These are phyloP conservation scores for Delphinus delphis DNA, from an alignment of 2,113 vertebrate species.

Conservation along the genomic window DNA sequence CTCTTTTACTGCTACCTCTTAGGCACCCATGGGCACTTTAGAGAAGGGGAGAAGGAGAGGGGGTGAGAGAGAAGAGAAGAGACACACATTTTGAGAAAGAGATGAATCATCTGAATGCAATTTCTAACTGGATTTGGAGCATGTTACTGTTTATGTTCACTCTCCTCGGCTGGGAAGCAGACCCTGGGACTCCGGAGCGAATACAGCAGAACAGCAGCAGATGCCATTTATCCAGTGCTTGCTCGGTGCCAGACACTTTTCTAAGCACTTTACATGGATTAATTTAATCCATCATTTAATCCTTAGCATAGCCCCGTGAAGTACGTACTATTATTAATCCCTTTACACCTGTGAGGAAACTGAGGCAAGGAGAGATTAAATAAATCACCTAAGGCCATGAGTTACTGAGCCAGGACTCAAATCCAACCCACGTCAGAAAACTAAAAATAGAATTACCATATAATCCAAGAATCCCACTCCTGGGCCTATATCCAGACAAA, in stretches of 20 bases:
- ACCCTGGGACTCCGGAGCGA: not conserved
- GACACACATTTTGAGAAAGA: not conserved
- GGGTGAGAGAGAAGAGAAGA: not conserved
- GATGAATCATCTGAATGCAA: not conserved
- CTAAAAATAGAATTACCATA: not conserved
- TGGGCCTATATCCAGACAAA: not conserved
- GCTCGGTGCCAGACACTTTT: not conserved
- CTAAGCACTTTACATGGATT: not conserved
- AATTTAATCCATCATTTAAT: not conserved
- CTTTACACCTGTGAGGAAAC: not conserved
- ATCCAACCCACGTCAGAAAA: not conserved
- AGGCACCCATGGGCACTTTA: not conserved
- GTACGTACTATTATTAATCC: not conserved
- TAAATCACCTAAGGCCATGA: not conserved
- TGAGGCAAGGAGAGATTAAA: conserved; percentile 7
- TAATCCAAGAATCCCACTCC: not conserved
- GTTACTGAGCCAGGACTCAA: not conserved
- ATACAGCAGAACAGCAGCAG: not conserved
- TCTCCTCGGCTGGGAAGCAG: not conserved
- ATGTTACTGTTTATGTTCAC: fast-evolving
- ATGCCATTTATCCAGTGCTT: not conserved
- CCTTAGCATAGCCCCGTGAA: not conserved
- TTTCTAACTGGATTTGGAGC: not conserved
- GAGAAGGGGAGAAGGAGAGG: not conserved
- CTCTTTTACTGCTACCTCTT: not conserved